Evolutionary conservation across 2,888 invertebrate species (phyloP), one percentile per base, ranked within the genome.

Genomic region (Lymantria monacha): DNA sequence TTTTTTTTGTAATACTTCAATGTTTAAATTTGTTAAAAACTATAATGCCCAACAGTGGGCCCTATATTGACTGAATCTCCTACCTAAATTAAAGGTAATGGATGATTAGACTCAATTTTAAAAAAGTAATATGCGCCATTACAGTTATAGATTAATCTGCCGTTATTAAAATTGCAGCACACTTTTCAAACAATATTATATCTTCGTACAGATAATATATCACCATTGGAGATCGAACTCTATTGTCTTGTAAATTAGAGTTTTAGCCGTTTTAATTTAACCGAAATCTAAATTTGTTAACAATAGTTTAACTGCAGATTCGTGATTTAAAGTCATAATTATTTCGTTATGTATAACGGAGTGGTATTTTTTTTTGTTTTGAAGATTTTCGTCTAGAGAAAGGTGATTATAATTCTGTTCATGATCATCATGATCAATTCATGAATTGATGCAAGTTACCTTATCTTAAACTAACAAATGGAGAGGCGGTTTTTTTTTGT

Each of bases 81-180:
- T 3, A 22, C 22, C 22, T 22, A 22, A 22, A 22, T 22, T 22
- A 22, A 22, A 22, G 5, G 22, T 22, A 22, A 22, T 22, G 22
- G 22, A 22, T 22, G 22, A 22, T 22, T 5, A 22, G 22, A 22
- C 22, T 3, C 22, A 22, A 22, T 22, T 22, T 22, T 22, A 22
- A 22, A 46, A 64, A 44, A n/a, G 51, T 56, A 61, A 37, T 49
- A 61, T 54, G 42, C 48, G 33, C 49, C 42, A 47, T 30, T 49
- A 68, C 66, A 55, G 67, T 66, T 69, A 60, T 46, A 55, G 15
- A 63, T 69, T 57, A 66, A 60, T 66, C 42, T 52, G 48, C 66
- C 69, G 67, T 69, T 66, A 69, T 69, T 66, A 66, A 66, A 69
- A 66, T 66, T 59, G 69, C 66, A 62, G 52, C 59, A 62, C 44